Conservation (phyloP, 2,797 vertebrate genomes). For the Lutra lutra region DNA sequence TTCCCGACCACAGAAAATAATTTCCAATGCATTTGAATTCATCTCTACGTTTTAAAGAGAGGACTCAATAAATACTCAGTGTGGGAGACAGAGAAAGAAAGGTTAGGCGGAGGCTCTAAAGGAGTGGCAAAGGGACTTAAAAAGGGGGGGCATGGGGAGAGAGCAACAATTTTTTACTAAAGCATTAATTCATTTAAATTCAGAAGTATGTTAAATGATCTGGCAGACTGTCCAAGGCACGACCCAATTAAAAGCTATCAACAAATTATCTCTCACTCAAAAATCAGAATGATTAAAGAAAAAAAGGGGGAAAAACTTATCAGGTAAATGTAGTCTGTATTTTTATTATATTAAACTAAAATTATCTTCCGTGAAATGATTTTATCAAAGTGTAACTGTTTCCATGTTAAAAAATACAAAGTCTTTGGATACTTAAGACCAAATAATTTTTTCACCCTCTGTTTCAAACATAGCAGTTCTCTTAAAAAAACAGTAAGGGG, state of each 20-base stretch:
- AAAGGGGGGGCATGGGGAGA: background rate
- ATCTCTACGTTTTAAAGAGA: conserved; percentile 35
- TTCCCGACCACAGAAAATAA: conserved; percentile 15
- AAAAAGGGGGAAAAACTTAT: background rate
- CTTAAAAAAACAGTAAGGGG: background rate
- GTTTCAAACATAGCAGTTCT: background rate
- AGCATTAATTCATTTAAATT: conserved; percentile 25
- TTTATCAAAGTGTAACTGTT: background rate
- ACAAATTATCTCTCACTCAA: conserved; percentile 38
- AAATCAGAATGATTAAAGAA: background rate
- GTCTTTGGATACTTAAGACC: background rate
- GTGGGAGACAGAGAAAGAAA: background rate
- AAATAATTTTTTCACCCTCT: background rate
- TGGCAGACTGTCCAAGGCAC: background rate
- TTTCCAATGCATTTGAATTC: conserved; percentile 1
- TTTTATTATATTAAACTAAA: conserved; percentile 8
- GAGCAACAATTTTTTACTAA: background rate
- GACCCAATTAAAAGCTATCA: background rate
- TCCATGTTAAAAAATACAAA: background rate
- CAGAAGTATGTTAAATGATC: background rate
- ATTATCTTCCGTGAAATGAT: background rate
- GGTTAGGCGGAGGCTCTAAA: background rate
- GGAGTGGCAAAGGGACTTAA: background rate
- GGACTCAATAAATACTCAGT: background rate
- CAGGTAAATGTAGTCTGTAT: background rate